Percentiles rank a stretch among this genome's conserved stretches.
Conservation (phyloP, 2,888 invertebrate genomes). For the Helicoverpa assulta region DNA sequence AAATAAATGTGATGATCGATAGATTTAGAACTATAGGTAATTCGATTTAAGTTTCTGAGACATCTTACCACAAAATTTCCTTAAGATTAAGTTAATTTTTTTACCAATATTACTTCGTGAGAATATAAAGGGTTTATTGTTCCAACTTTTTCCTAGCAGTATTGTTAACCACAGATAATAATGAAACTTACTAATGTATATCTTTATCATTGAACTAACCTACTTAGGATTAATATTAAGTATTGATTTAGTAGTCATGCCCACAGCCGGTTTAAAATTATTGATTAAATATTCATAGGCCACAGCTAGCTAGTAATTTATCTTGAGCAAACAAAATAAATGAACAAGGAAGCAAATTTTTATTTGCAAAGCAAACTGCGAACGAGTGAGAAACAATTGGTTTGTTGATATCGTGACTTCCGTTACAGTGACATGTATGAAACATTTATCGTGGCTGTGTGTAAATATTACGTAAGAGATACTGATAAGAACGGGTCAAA, state of each 20-base stretch:
- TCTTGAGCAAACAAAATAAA: conserved; percentile 25
- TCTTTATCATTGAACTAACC: neutral
- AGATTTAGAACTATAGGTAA: neutral
- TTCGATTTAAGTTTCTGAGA: too few species aligned
- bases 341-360: conserved; percentile 35
- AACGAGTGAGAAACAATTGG: conserved; percentile 46
- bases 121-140: too few species aligned
- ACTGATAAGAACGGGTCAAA: conserved; percentile 65
- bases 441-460: conserved; percentile 58
- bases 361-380: conserved; percentile 46
- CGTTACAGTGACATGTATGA: conserved; percentile 53
- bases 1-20: neutral
- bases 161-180: too few species aligned
- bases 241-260: conserved; percentile 6
- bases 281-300: conserved; percentile 14
- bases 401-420: conserved; percentile 48
- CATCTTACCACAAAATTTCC: too few species aligned
- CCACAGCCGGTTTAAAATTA: conserved; percentile 16
- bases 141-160: too few species aligned
- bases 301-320: conserved; percentile 19
- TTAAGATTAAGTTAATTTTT: too few species aligned
- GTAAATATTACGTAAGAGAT: conserved; percentile 59
- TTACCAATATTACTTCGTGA: too few species aligned
- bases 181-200: neutral
- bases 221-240: conserved; percentile 6